Evolutionary conservation across 2,888 invertebrate species (phyloP).

Genomic region (Apodemia mormo): DNA sequence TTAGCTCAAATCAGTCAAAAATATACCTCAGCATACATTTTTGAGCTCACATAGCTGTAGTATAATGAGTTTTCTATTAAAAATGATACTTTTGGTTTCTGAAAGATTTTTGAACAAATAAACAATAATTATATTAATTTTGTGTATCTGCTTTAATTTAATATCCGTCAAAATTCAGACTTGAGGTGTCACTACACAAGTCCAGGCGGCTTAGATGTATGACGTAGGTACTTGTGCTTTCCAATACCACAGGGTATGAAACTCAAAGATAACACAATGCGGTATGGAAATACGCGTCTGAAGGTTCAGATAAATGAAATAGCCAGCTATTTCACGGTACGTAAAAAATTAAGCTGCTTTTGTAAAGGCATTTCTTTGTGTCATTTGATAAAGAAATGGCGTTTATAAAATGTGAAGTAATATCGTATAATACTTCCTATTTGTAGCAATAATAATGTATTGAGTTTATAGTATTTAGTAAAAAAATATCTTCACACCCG

Average conservation of each 20-base stretch:
- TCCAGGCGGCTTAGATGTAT: constrained; percentile 40
- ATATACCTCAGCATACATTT: too few relatives aligned
- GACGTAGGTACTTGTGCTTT: constrained; percentile 37
- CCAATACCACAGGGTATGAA: constrained; percentile 38
- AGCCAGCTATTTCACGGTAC: constrained; percentile 30
- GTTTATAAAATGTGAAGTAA: constrained; percentile 1
- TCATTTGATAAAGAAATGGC: constrained; percentile 5
- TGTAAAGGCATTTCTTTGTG: constrained; percentile 23
- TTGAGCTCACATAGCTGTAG: too few relatives aligned
- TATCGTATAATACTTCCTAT: background rate
- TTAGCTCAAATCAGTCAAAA: too few relatives aligned
- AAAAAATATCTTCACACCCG: too few relatives aligned
- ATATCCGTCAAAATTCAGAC: background rate
- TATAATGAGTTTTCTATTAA: too few relatives aligned
- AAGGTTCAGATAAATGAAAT: constrained; percentile 34
- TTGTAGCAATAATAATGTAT: background rate
- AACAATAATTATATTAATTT: background rate
- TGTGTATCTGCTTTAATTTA: background rate
- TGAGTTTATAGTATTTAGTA: too few relatives aligned
- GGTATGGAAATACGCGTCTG: constrained; percentile 36
- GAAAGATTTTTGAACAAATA: too few relatives aligned
- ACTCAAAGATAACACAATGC: constrained; percentile 38
- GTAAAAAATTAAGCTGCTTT: constrained; percentile 38
- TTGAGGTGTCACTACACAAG: constrained; percentile 23
- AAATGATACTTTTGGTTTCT: too few relatives aligned